Conservation (phyloP, 2,113 vertebrate species). For the Camelus bactrianus region DNA sequence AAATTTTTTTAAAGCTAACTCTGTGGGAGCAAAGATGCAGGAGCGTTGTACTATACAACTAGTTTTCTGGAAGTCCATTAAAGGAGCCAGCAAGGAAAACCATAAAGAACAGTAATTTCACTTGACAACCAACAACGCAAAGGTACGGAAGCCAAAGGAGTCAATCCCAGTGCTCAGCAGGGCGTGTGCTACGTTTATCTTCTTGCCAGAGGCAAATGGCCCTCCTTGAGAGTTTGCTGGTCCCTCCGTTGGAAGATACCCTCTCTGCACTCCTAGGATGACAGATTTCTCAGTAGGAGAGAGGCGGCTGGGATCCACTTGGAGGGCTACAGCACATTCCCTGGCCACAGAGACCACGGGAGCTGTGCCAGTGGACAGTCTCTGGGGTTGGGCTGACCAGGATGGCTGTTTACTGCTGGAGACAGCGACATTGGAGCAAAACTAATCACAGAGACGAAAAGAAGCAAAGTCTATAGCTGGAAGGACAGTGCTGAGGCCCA, state of each 20-base stretch:
- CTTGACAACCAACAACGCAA: constrained; percentile 43
- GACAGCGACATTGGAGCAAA: background rate
- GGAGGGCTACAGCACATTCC: background rate
- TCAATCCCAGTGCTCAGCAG: background rate
- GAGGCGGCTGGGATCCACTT: background rate
- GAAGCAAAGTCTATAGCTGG: background rate
- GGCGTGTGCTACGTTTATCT: background rate
- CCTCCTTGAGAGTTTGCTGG: background rate
- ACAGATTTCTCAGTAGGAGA: background rate
- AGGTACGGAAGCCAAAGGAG: constrained; percentile 29
- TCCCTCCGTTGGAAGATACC: constrained; percentile 34
- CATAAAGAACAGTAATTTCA: constrained; percentile 61
- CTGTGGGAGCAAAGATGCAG: background rate
- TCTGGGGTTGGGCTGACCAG: background rate
- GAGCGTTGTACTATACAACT: constrained; percentile 22
- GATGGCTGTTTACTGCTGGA: background rate
- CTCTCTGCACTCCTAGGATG: background rate
- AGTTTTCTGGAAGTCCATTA: constrained; percentile 49
- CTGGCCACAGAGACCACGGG: background rate
- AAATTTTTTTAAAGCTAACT: constrained; percentile 59
- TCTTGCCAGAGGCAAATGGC: constrained; percentile 1
- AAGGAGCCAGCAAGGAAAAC: constrained; percentile 23
- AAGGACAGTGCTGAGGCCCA: background rate
- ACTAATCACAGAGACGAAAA: background rate
- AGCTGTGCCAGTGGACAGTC: background rate